Evolutionary conservation across 2,113 vertebrate genomes (phyloP), one percentile per base, ranked within the genome.

Genomic region (Indri indri): DNA sequence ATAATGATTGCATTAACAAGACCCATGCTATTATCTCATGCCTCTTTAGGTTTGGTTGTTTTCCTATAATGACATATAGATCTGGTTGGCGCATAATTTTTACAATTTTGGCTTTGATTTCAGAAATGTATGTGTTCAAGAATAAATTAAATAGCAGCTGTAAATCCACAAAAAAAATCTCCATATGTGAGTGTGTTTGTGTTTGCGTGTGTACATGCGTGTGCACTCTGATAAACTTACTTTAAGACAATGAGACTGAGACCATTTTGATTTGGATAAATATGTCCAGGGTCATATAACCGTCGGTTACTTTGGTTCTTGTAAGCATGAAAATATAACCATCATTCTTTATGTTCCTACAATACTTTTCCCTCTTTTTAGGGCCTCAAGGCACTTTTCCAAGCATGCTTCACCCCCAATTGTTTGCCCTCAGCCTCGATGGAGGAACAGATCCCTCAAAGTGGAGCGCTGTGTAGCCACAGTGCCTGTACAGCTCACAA

Each of bases 91-190:
- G 80, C n/a, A 27, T 22, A 54, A 76, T 63, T 89, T 83, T 94
- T 77, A 74, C 17, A 66, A 93, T 92, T 91, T 97, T 63, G 6
- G 50, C 71, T 96, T 97, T 84, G 52, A 71, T 95, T 95, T 93
- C 91, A 95, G 42, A 85, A 84, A 12, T 50, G 23, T 52, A 2
- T 61, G 12, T 79, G 68, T 91, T 90, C 8, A 63, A 73, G 63
- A 91, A 40, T 90, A 76, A 74, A 84, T 37, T 68, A 91, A 93
- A 88, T 23, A 84, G 12, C 50, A 87, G 12, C 57, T 83, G 5
- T 47, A 40, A 89, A 37, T 61, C 18, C 23, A 57, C 74, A 47
- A 71, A 17, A 79, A 79, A 54, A 87, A 80, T 54, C 52, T 37
- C 34, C 34, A 16, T 45, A 13, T 47, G 17, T 32, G 10, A 6